phyloP scores from a whole-genome alignment of 2,797 vertebrate genomes.

The Nyctalus aviator region DNA sequence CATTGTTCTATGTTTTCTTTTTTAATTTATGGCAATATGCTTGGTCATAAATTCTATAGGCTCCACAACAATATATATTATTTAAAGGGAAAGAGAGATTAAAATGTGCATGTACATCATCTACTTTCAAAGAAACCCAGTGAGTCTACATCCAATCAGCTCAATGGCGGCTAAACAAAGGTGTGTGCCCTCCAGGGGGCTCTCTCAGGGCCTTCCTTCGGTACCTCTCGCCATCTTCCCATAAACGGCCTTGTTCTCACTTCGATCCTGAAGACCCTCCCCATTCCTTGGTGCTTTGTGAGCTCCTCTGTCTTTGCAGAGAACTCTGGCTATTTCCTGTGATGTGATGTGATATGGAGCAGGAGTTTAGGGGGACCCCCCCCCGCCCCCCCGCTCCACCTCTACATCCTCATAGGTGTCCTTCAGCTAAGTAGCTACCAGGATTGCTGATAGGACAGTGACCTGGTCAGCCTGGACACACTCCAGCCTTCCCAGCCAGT shows the following conservation, averaged over 20 bases:
- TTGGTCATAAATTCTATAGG: not conserved
- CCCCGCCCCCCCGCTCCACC: accelerated
- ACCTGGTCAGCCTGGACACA: not conserved
- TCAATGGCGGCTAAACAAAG: not conserved
- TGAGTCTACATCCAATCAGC: accelerated
- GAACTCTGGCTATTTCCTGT: not conserved
- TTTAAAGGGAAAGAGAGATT: not conserved
- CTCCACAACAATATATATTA: not conserved
- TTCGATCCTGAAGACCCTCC: accelerated
- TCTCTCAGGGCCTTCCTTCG: not conserved
- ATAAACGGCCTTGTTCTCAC: not conserved
- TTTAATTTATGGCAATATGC: not conserved
- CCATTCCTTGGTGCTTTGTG: not conserved
- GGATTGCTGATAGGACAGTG: not conserved
- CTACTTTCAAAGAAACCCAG: not conserved
- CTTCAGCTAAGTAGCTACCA: not conserved
- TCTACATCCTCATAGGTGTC: not conserved
- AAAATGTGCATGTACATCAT: not conserved
- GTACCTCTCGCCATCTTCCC: not conserved
- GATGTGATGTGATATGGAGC: accelerated
- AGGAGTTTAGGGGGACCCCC: not conserved
- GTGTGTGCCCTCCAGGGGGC: accelerated
- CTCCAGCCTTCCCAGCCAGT: not conserved
- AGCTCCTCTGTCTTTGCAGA: not conserved
- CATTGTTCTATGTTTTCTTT: not conserved